Evolutionary conservation across 2,113 vertebrate species (phyloP), one percentile per base, ranked within the genome.

Genomic region (Microcebus tavaratra): DNA sequence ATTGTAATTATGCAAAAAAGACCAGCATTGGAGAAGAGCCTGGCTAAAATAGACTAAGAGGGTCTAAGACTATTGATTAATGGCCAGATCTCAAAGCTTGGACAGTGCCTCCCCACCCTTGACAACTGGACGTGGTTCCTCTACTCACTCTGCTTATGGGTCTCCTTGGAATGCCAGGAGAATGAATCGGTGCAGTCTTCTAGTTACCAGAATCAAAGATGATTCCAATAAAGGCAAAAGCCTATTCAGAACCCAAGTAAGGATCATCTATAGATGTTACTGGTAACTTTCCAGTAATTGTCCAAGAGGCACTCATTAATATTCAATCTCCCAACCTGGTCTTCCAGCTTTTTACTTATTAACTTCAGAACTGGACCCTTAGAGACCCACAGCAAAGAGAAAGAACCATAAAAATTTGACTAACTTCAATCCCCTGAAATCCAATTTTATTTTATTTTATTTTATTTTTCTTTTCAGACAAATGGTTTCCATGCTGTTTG

Each of bases 341-440:
- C 84, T 67, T 91, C 76, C 18, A 36, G 31, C 7, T 42, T 82
- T 88, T 85, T 83, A 95, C 81, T 95, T 73, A 94, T 23, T 95
- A 85, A 95, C 53, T 79, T 95, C 45, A 42, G 67, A 94, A 73
- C 53, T 11, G 39, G 78, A 63, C 63, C 70, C 81, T 90, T 80
- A 61, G 97, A 94, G 94, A 34, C 86, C n/a, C 85, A 96, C 61
- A 6, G 10, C 15, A n/a, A 87, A 83, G 45, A 67, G 76, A 91
- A 91, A 95, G 79, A 89, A 93, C 72, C n/a, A 61, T 85, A 36
- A 29, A 5, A n/a, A 1, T 93, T 36, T 92, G 94, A 95, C 79
- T 98, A 36, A 85, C 88, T 97, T 94, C 93, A 96, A 93, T 93
- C 65, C 65, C 88, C 97, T 5, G 0, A 96, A 97, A 98, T 53